Base-by-base conservation (phyloP, 2,113 vertebrate genomes). In the Serranochromis macrocephalus region DNA sequence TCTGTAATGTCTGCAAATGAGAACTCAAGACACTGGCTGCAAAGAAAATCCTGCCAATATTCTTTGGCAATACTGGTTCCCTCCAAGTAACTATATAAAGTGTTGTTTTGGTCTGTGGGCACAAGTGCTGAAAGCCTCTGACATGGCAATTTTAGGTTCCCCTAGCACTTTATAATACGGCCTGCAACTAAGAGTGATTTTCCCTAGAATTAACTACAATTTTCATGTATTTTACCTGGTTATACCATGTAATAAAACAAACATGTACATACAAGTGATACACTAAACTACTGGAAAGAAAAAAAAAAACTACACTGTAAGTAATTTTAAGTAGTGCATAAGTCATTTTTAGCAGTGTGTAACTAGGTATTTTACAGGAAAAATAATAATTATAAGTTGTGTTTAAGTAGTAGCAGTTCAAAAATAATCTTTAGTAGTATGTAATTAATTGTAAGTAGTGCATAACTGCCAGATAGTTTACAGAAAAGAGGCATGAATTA, bases 11-110 rank as follows among this genome's bases (percentile, higher is more conserved):
- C 57, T 33, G 57, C 2, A 33, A 38, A 66, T 66, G 19, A 38
- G 31, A 68, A 68, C 19, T 40, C 33, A 13, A 66, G 19, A 66
- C 8, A 1, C 26, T 2, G 55, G 14, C 13, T 31, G 7, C 13
- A 29, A 29, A 92, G 71, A 89, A 93, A 91, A 4, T 80, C 9
- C 89, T 68, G 19, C 82, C 85, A 90, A 61, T 86, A 58, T 4
- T 88, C 90, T 24, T 42, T 71, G 36, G 36, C n/a, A 0, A 9
- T 24, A 42, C 36, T 40, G 12, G n/a, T 14, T 42, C 36, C 66
- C 36, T 71, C 66, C 66, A 40, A 71, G 61, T 71, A 68, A 45
- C 24, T 47, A 6, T 80, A 40, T 49, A 49, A 13, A 7, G 16
- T 58, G 19, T 7, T 17, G 10, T 21, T 31, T 75, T 66, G 79